Percentiles rank a stretch among this genome's conserved stretches.
phyloP scores from a whole-genome alignment of 2,797 vertebrate genomes.

The Dallia pectoralis region DNA sequence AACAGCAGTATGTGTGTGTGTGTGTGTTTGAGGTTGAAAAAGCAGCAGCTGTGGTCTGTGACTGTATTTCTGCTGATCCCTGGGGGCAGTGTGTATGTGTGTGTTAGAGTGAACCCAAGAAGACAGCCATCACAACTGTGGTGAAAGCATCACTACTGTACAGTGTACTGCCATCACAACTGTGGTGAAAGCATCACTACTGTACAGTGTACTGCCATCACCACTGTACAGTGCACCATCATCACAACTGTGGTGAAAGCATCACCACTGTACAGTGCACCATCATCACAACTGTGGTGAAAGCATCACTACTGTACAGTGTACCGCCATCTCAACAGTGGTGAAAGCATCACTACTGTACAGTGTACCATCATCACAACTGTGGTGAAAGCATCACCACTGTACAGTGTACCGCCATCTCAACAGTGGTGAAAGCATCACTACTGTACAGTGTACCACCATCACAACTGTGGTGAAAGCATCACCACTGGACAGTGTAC shows the following conservation, averaged over 20 bases:
- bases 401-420: too few relatives aligned
- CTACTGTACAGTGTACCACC: too few relatives aligned
- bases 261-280: too few relatives aligned
- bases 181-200: too few relatives aligned
- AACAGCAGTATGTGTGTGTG: not conserved
- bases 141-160: slow-evolving; percentile 18
- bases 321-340: not conserved
- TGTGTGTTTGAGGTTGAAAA: not conserved
- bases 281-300: not conserved
- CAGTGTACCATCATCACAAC: not conserved
- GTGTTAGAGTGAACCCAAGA: slow-evolving; percentile 23
- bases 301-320: too few relatives aligned
- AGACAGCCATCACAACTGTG: slow-evolving; percentile 27
- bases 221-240: too few relatives aligned
- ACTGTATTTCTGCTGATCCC: slow-evolving; percentile 4
- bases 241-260: too few relatives aligned
- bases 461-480: not conserved
- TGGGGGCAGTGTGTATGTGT: slow-evolving; percentile 11
- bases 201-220: too few relatives aligned
- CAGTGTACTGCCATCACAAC: not conserved
- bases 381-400: too few relatives aligned
- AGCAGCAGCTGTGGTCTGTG: slow-evolving; percentile 10
- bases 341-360: too few relatives aligned
- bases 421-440: too few relatives aligned
- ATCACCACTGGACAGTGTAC: slow-evolving; percentile 24